A percentile compares a stretch with the other conserved stretches of the same genome.
phyloP scores from a whole-genome alignment of 2,797 vertebrate genomes.

The Pristis pectinata region DNA sequence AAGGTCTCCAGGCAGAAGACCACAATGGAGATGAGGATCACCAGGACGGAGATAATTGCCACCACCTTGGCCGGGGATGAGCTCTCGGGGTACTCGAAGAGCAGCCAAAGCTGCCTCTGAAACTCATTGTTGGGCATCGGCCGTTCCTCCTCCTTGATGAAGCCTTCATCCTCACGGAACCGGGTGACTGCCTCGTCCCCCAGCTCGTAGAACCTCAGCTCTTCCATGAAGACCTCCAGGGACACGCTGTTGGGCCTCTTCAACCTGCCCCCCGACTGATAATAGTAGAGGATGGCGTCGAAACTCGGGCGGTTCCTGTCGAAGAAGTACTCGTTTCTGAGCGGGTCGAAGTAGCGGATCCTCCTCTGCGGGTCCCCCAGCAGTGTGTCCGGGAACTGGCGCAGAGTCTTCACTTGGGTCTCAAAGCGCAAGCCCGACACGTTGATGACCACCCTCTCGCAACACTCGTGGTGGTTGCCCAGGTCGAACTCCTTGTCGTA shows the following conservation, averaged over 20 bases:
- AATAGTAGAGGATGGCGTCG: conserved; percentile 88
- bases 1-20: conserved; percentile 94
- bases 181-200: conserved; percentile 70
- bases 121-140: conserved; percentile 65
- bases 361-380: conserved; percentile 75
- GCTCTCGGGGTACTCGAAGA: conserved; percentile 89
- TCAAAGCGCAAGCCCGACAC: conserved; percentile 84
- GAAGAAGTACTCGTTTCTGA: conserved; percentile 80
- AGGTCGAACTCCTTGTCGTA: conserved; percentile 3
- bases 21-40: conserved; percentile 89
- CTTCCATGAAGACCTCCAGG: conserved; percentile 84
- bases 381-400: conserved; percentile 81
- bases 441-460: conserved; percentile 76
- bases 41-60: conserved; percentile 84
- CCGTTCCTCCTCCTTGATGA: conserved; percentile 65
- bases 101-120: conserved; percentile 72
- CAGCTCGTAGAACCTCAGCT: conserved; percentile 83
- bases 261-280: conserved; percentile 82
- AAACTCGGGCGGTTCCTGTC: conserved; percentile 84
- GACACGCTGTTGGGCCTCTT: conserved; percentile 77
- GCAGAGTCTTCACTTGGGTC: conserved; percentile 76
- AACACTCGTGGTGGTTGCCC: conserved; percentile 50
- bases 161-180: conserved; percentile 83
- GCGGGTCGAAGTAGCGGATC: conserved; percentile 77
- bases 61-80: conserved; percentile 76